These are phyloP conservation scores for Heterochromis multidens DNA, from an alignment of 2,113 vertebrate genomes.

Conservation along the genomic window DNA sequence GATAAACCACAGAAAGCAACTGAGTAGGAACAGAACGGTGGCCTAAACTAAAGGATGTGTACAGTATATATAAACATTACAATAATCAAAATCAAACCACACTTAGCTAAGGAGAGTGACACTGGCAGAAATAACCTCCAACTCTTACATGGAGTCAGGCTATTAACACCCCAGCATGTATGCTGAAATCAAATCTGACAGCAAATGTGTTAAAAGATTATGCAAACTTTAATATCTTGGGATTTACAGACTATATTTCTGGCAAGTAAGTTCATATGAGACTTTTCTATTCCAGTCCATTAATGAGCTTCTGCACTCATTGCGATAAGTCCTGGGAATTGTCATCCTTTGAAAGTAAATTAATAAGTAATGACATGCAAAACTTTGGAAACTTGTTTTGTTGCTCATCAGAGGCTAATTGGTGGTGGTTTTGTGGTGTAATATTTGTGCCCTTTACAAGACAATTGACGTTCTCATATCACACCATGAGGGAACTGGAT, in stretches of 20 bases:
- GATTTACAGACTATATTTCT: constrained; percentile 46
- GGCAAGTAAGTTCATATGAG: constrained; percentile 24
- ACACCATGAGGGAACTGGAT: background rate
- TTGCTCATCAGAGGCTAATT: constrained; percentile 25
- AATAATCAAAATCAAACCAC: background rate
- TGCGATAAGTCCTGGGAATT: constrained; percentile 11
- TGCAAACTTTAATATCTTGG: constrained; percentile 53
- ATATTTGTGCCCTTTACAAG: background rate
- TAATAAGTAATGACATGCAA: constrained; percentile 14
- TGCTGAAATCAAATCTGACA: constrained; percentile 41
- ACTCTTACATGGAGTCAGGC: background rate
- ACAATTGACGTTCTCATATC: background rate
- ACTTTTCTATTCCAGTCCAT: constrained; percentile 4
- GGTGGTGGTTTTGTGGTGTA: background rate
- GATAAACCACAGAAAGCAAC: background rate
- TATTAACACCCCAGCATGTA: background rate
- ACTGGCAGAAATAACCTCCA: background rate
- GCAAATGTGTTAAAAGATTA: constrained; percentile 52
- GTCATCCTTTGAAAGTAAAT: constrained; percentile 42
- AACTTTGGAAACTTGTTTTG: constrained; percentile 26
- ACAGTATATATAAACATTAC: background rate
- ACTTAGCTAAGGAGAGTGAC: background rate
- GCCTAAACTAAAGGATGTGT: background rate
- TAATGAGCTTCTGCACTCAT: constrained; percentile 36
- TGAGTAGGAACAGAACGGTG: background rate